Evolutionary conservation across 1,140 invertebrate genomes (phyloP).

Genomic region (Drosophila murphyi): DNA sequence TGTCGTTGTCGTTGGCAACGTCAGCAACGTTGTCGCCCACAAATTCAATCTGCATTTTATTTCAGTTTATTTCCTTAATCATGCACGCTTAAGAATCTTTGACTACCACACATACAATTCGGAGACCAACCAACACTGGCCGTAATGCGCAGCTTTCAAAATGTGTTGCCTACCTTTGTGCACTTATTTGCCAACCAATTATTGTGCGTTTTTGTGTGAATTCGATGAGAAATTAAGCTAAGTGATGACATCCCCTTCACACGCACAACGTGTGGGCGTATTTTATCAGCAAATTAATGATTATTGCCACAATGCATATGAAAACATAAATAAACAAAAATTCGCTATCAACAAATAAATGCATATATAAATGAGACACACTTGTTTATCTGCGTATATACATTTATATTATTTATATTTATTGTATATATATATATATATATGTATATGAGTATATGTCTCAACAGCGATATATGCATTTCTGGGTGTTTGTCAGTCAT

Average conservation of each 20-base stretch:
- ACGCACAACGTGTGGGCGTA: conserved; percentile 44
- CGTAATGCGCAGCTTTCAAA: background rate
- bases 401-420: no score
- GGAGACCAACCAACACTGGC: conserved; percentile 5
- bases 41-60: conserved; percentile 78
- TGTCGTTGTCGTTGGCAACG: conserved; percentile 56
- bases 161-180: conserved; percentile 16
- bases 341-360: conserved; percentile 81
- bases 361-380: conserved; percentile 68
- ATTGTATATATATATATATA: background rate
- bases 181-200: conserved; percentile 34
- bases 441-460: conserved; percentile 21
- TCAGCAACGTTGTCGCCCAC: conserved; percentile 68
- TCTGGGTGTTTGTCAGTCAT: conserved; percentile 55
- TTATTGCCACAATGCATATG: conserved; percentile 81
- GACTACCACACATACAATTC: background rate
- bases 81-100: conserved; percentile 8
- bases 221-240: conserved; percentile 63
- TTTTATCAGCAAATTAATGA: conserved; percentile 81
- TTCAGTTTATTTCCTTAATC: conserved; percentile 53
- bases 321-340: conserved; percentile 82
- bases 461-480: conserved; percentile 15
- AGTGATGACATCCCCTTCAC: conserved; percentile 47
- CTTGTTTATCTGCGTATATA: background rate
- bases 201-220: conserved; percentile 48